Evolutionary conservation across 2,113 vertebrate genomes (phyloP).

Genomic region (Smithornis capensis): DNA sequence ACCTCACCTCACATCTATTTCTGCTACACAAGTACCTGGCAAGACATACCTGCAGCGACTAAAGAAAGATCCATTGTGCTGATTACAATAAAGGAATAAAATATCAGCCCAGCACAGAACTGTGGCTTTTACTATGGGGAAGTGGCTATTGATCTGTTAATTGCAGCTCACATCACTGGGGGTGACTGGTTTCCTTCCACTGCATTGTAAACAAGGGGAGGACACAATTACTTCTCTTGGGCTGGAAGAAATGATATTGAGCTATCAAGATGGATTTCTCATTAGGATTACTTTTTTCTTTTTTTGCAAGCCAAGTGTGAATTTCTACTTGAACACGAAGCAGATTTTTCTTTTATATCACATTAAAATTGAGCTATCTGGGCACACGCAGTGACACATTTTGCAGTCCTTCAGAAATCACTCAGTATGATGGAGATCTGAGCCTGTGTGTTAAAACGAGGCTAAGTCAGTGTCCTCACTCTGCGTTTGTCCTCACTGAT

Average conservation of each 20-base stretch:
- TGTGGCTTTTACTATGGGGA: background rate
- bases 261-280: constrained; percentile 30
- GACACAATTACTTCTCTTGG: background rate
- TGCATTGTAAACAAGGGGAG: constrained; percentile 2
- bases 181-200: background rate
- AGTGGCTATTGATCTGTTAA: constrained; percentile 37
- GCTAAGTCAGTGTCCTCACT: background rate
- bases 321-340: background rate
- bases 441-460: background rate
- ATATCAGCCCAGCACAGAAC: background rate
- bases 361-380: background rate
- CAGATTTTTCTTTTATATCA: background rate
- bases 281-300: background rate
- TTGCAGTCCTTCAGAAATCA: background rate
- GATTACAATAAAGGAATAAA: background rate
- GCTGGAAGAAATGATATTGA: background rate
- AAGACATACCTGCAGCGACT: background rate
- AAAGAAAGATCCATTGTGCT: background rate
- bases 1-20: background rate
- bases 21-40: background rate
- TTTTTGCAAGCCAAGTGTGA: background rate
- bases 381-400: background rate
- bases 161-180: constrained; percentile 7
- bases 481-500: background rate
- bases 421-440: background rate